Base-by-base conservation (phyloP, 2,113 vertebrate species). In the Dryoscopus gambensis region DNA sequence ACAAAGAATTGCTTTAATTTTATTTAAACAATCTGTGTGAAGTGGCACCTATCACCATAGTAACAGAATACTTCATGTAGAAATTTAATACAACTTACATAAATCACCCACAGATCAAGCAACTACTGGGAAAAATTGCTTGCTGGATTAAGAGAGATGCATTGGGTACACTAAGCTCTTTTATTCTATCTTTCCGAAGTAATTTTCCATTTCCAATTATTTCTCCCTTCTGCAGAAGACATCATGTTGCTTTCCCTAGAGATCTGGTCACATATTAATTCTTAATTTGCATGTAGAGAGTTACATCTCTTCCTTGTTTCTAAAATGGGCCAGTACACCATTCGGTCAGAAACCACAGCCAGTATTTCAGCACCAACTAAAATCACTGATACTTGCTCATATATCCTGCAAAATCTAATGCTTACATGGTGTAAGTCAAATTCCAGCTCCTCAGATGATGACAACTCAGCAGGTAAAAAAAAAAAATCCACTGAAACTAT, bases 31-130 rank as follows among this genome's bases (percentile, higher is more conserved):
- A 89, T 82, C 77, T 86, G 78, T 6, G 4, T 85, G 87, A 62
- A 93, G 92, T 89, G 92, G 75, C 70, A 93, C 53, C 84, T 76
- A 94, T 97, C 80, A 93, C 94, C 95, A 96, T 94, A 91, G 96
- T 19, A 97, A 97, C 97, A 76, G 80, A 82, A 91, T 50, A 77
- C 35, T 96, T 95, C 69, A 88, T 30, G 62, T 57, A 84, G 87
- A 94, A 96, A 96, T 89, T 84, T 89, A 95, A 85, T 57, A 68
- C 80, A 78, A 94, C 75, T 92, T 95, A 93, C 24, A 96, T 94
- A 96, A 94, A 95, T 96, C 93, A 89, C 74, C 78, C 86, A 77
- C 70, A 94, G 70, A 94, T 68, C 63, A 84, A 84, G 64, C 25
- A 94, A 68, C 79, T 81, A 40, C 83, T 60, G 79, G 71, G 88